phyloP scores from a whole-genome alignment of 2,888 invertebrate species.

The Chloroclystis v-ata region DNA sequence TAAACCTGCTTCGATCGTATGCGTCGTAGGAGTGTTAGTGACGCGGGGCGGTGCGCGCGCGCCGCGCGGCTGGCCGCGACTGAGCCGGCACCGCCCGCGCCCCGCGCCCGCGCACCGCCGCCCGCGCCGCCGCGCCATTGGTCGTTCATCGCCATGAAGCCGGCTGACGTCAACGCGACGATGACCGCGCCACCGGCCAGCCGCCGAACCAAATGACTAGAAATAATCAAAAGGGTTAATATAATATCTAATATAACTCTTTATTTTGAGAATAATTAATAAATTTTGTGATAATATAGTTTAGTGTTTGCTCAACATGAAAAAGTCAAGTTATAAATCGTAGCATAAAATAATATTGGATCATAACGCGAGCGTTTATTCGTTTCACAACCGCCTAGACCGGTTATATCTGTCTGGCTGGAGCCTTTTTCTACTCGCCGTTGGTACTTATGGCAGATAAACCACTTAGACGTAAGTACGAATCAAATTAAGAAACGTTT shows the following conservation, averaged over 20 bases:
- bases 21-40: background rate
- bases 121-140: conserved; percentile 44
- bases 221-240: too few species aligned
- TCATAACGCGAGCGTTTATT: conserved; percentile 2
- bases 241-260: too few species aligned
- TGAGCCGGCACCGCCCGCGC: conserved; percentile 42
- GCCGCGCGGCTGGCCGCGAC: conserved; percentile 57
- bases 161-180: conserved; percentile 58
- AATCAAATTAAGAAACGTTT: background rate
- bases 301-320: too few species aligned
- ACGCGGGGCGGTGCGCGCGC: conserved; percentile 35
- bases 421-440: conserved; percentile 1
- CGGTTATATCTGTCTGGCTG: conserved; percentile 3
- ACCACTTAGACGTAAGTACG: conserved; percentile 1
- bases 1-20: conserved; percentile 35
- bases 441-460: conserved; percentile 2
- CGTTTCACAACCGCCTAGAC: conserved; percentile 7
- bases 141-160: conserved; percentile 51
- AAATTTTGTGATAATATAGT: too few species aligned
- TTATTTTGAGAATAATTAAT: too few species aligned
- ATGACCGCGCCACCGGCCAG: conserved; percentile 36
- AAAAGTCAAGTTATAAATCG: too few species aligned
- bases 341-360: background rate
- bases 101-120: conserved; percentile 24
- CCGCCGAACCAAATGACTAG: conserved; percentile 10